Conservation (phyloP, 2,797 vertebrate genomes). For the Gallinago nigripennis region DNA sequence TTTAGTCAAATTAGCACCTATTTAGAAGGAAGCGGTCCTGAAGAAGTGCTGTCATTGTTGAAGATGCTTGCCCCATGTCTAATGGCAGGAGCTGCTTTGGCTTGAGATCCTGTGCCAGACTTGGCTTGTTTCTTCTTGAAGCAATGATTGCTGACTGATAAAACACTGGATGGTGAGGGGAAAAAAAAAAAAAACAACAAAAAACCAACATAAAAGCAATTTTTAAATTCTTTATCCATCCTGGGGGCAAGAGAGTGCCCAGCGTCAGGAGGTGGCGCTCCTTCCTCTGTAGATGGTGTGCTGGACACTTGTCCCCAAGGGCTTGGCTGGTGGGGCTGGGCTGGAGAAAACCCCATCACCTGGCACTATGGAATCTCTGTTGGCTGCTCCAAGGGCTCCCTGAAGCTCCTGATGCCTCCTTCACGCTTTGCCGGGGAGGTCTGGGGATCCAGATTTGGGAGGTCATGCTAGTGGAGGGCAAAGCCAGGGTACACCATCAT, state of each 20-base stretch:
- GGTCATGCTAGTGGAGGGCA: fast-evolving
- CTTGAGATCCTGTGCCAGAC: not conserved
- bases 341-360: not conserved
- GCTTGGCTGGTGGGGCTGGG: not conserved
- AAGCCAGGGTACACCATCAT: not conserved
- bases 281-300: not conserved
- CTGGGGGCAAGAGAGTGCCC: not conserved
- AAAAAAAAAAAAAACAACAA: fast-evolving
- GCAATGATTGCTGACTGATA: not conserved
- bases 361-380: fast-evolving
- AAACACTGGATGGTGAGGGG: not conserved
- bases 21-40: not conserved
- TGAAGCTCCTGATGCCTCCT: fast-evolving
- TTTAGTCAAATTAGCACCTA: not conserved
- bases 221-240: not conserved
- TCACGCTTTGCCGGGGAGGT: not conserved
- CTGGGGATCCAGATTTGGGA: not conserved
- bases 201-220: not conserved
- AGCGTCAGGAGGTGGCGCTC: slow-evolving; percentile 49
- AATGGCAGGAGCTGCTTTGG: not conserved
- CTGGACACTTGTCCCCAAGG: not conserved
- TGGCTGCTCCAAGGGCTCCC: fast-evolving
- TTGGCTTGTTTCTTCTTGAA: not conserved
- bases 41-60: not conserved
- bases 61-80: fast-evolving